A percentile compares a stretch with the other conserved stretches of the same genome.
phyloP scores from a whole-genome alignment of 2,113 vertebrate species.

The Xiphophorus couchianus region DNA sequence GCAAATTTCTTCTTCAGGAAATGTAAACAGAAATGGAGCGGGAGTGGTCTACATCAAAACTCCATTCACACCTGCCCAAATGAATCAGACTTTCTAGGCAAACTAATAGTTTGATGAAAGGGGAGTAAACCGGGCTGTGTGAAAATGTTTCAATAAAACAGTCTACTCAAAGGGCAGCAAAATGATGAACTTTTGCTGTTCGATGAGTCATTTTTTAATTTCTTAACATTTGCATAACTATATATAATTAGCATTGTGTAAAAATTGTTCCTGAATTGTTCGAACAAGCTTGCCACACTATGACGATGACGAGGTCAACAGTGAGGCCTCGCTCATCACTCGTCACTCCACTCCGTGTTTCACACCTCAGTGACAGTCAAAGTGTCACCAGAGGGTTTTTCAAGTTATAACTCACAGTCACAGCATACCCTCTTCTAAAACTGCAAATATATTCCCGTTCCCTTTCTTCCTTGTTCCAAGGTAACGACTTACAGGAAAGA shows the following conservation, averaged over 20 bases:
- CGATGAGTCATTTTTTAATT: neutral
- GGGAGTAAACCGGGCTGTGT: no score
- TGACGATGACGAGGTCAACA: neutral
- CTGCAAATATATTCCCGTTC: neutral
- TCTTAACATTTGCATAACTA: neutral
- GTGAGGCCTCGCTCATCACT: neutral
- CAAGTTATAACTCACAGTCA: conserved; percentile 1
- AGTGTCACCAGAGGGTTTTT: neutral
- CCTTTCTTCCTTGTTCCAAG: neutral
- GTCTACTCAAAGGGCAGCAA: no score
- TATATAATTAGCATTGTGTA: neutral
- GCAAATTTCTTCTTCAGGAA: no score
- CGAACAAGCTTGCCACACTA: neutral
- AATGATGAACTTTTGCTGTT: no score
- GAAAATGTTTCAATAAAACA: no score
- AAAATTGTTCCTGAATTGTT: conserved; percentile 16
- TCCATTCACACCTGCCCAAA: no score
- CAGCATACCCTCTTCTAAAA: neutral
- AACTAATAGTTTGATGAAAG: no score
- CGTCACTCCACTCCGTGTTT: neutral
- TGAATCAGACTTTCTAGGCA: no score
- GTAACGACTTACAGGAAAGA: neutral
- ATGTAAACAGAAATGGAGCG: no score
- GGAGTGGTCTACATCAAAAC: no score
- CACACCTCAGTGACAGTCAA: neutral